These are phyloP conservation scores for Asbolus verrucosus DNA, from an alignment of 1,140 invertebrate species.

Conservation along the genomic window DNA sequence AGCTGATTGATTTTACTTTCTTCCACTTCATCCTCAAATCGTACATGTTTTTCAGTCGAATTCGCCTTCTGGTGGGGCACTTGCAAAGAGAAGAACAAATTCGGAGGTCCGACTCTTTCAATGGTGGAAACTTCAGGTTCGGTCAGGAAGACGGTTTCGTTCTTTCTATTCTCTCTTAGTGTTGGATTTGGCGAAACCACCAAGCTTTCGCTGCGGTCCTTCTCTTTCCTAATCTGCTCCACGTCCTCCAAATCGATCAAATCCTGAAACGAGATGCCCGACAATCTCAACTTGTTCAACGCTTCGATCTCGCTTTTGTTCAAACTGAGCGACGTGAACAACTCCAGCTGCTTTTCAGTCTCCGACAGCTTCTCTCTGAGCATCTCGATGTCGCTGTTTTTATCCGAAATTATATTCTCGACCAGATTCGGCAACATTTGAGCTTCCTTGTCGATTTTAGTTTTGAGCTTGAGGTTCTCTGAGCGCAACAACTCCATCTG, in stretches of 20 bases:
- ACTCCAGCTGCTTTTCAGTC: conserved; percentile 67
- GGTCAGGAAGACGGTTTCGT: conserved; percentile 66
- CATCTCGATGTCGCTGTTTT: conserved; percentile 76
- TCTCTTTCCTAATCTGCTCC: background rate
- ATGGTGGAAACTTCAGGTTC: conserved; percentile 60
- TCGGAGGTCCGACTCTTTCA: conserved; percentile 52
- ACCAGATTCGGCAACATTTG: conserved; percentile 70
- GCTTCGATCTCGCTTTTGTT: conserved; percentile 67
- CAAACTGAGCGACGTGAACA: conserved; percentile 67
- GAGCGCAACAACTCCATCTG: conserved; percentile 68
- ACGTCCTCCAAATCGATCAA: conserved; percentile 20
- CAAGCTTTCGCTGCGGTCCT: background rate
- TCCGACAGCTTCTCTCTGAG: conserved; percentile 69
- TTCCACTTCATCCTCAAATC: conserved; percentile 58
- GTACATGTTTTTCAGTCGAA: conserved; percentile 61
- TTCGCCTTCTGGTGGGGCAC: conserved; percentile 48
- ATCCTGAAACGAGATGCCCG: conserved; percentile 49
- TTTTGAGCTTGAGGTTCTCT: conserved; percentile 69
- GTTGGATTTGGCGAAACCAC: background rate
- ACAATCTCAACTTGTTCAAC: conserved; percentile 61
- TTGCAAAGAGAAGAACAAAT: conserved; percentile 20
- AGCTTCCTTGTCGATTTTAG: conserved; percentile 65
- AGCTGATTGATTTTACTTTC: conserved; percentile 48
- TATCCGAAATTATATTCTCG: conserved; percentile 74
- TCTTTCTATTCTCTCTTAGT: no score